Evolutionary conservation across 2,888 invertebrate genomes (phyloP), one percentile per base, ranked within the genome.

Genomic region (Mechanitis messenoides): DNA sequence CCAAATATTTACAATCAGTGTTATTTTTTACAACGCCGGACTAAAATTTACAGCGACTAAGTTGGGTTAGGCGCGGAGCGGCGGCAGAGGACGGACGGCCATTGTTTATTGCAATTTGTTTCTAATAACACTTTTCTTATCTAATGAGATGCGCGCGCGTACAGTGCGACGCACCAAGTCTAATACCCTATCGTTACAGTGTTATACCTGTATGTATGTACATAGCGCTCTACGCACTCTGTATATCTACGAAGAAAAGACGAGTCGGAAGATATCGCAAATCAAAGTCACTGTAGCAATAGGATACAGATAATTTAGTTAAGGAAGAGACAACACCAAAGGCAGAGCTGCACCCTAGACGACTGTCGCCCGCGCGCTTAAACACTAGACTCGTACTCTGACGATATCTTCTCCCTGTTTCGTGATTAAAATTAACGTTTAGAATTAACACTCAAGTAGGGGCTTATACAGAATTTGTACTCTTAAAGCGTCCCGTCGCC

Each of bases 391-490:
- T 77, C 72, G 74, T 73, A 78, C 75, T 71, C 74, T 72, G 79
- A 81, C 79, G 78, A 79, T 78, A 82, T 75, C 78, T 75, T 83
- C 81, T 84, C 86, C 81, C 83, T 80, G 80, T 78, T 79, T 78
- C 74, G 75, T 82, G 84, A 84, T 83, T 78, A 81, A 81, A 83
- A 85, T 84, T 85, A 85, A 85, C 73, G 76, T 83, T 83, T 81
- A 85, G 79, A 84, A 85, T 84, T 85, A 87, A 83, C 84, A 84
- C 81, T 83, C 85, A 81, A 83, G 82, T 84, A 85, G 91, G 91
- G 91, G 91, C 92, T 92, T 92, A 92, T 91, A 92, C 91, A 92
- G 92, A 93, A 93, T 93, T 93, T 93, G 93, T 93, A 93, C 93
- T 93, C 91, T 92, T 92, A 71, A 77, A 84, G 84, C 83, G 83